Evolutionary conservation across 2,888 invertebrate species (phyloP), one percentile per base, ranked within the genome.

Genomic region (Andrena flavipes): DNA sequence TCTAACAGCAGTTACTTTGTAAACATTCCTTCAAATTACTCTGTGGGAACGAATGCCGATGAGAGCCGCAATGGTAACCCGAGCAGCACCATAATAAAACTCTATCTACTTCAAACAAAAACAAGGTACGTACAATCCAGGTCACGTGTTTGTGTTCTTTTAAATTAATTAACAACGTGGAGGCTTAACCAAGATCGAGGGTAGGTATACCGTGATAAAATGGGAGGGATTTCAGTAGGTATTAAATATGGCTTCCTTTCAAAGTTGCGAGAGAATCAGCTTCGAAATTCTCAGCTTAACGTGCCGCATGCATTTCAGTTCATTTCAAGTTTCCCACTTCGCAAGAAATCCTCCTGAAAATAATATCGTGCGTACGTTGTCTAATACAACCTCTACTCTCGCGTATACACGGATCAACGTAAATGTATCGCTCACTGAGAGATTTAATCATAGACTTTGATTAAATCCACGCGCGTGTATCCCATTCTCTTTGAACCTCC

Each of bases 401-500:
- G 16, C 10, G 13, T 49, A 16, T 7, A 3, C 33, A 23, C 8
- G 13, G 13, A 35, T 65, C 16, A 10, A 67, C 7, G 48, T 60
- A 78, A 49, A 33, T 13, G 33, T 20, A 49, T 30, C 71, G 63
- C 49, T 29, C 48, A 26, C 62, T 23, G n/a, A 68, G 49, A 72
- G 68, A 74, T 73, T 81, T 76, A 81, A 81, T 81, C 69, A 51
- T n/a, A 42, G 68, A 69, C 68, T 54, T 30, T 59, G 80, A 79
- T 51, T 64, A 67, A 73, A 26, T 49, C n/a, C 63, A 29, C 42
- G 49, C 35, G 49, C 20, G 20, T 20, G 20, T 64, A 79, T n/a
- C 42, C 35, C 51, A 80, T 68, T 80, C 81, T 42, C 81, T 80
- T 80, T 82, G 82, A 71, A 33, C 42, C 48, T 26, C 29, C 23